Base-by-base conservation (phyloP, 2,888 invertebrate species). In the Eutolmus rufibarbis region DNA sequence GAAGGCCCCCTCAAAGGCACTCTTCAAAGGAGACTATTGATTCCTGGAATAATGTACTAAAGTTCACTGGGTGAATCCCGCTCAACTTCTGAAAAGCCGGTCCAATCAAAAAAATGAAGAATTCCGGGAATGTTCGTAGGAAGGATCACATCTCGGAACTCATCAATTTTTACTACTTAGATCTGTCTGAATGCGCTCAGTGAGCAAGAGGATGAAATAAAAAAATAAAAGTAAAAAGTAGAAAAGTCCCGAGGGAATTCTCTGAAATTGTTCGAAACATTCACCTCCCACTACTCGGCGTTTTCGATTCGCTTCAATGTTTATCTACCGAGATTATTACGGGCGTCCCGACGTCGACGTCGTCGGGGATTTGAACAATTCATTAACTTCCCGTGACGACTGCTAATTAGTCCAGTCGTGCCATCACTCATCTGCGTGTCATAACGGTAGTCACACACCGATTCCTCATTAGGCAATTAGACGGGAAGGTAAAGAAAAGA, bases 391-490 rank as follows among this genome's bases (percentile, higher is more conserved):
- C 66, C 66, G 66, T 66, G 66, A 66, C 66, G 66, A 66, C 23
- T 66, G 19, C 66, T 66, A 66, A 66, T 66, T 66, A 66, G 66
- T 66, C 66, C 28, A 28, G 51, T 79, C 56, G 51, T 46, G 43
- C 51, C 23, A 79, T 79, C 79, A 23, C 28, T 79, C 51, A 79
- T 78, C 78, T 78, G 19, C 46, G 43, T 40, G 78, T 43, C 46
- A 79, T 28, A 51, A 79, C 43, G 79, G 16, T 14, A 46, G 28
- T 51, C 78, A 76, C 34, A 76, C 76, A 76, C 34, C 5, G 43
- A 16, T 51, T 46, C 51, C 51, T 79, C 31, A 79, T 79, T 79
- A 79, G 31, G 46, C 51, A 79, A 79, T 79, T 51, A 79, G 23
- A n/a, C 7, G 12, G 23, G 8, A 12, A 40, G 43, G 51, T 16